Evolutionary conservation across 2,113 vertebrate species (phyloP).

Genomic region (Psittacula cyanocephala): DNA sequence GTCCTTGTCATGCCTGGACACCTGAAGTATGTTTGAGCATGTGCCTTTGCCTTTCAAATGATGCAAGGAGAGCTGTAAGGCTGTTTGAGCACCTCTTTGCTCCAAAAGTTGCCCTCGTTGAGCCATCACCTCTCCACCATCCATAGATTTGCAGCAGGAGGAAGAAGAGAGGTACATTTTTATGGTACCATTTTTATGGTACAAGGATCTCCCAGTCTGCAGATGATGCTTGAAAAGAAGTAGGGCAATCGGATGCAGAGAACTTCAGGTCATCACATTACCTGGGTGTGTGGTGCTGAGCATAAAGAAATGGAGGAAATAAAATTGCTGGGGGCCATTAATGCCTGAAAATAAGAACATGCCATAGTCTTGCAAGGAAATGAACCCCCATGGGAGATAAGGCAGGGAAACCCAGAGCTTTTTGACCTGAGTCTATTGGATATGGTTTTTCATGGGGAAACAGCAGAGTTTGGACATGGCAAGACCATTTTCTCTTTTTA

Average conservation of each 20-base stretch:
- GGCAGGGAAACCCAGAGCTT: background rate
- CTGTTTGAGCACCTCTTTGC: rapidly evolving
- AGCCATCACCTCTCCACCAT: background rate
- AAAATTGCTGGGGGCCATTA: background rate
- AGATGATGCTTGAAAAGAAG: background rate
- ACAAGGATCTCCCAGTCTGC: background rate
- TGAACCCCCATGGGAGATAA: background rate
- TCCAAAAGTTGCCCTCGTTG: rapidly evolving
- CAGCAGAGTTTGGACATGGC: background rate
- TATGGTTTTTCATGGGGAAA: background rate
- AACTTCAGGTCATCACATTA: background rate
- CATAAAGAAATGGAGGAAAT: rapidly evolving
- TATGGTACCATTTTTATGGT: no score
- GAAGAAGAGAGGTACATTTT: background rate
- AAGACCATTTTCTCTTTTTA: background rate
- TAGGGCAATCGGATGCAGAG: rapidly evolving
- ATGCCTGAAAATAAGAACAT: background rate
- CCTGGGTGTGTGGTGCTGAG: background rate
- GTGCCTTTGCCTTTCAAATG: rapidly evolving
- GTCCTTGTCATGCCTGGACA: rapidly evolving
- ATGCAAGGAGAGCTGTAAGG: background rate
- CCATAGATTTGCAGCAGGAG: rapidly evolving
- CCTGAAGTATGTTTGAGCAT: rapidly evolving
- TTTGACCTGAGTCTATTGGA: background rate
- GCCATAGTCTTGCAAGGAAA: background rate